Percentiles rank a stretch among this genome's conserved stretches.
phyloP scores from a whole-genome alignment of 1,140 invertebrate species.

The Papilio dardanus region DNA sequence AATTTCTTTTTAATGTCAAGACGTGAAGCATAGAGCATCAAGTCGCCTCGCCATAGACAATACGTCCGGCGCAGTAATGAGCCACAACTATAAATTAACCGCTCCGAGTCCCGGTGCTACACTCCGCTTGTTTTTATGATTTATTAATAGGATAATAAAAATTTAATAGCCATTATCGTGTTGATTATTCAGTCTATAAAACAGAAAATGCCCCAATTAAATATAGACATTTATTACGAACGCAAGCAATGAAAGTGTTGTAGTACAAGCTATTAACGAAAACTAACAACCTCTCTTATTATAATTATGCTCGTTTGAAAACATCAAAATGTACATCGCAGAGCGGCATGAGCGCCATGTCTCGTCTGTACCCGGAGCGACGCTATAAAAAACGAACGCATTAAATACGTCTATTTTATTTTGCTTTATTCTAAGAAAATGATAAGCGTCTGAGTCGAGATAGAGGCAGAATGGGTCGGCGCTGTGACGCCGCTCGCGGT shows the following conservation, averaged over 20 bases:
- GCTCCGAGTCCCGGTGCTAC: slow-evolving; percentile 33
- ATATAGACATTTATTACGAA: slow-evolving; percentile 67
- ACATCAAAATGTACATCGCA: slow-evolving; percentile 55
- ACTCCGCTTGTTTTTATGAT: slow-evolving; percentile 43
- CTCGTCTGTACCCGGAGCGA: slow-evolving; percentile 48
- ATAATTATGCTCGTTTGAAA: slow-evolving; percentile 64
- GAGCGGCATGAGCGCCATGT: no score
- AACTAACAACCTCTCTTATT: slow-evolving; percentile 63
- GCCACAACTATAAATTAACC: slow-evolving; percentile 20
- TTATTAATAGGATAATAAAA: slow-evolving; percentile 50
- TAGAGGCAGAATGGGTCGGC: slow-evolving; percentile 67
- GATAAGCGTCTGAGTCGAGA: slow-evolving; percentile 60
- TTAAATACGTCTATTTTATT: slow-evolving; percentile 62
- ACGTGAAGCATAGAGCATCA: slow-evolving; percentile 12
- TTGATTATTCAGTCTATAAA: slow-evolving; percentile 68
- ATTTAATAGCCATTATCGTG: slow-evolving; percentile 58
- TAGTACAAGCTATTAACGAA: slow-evolving; percentile 69
- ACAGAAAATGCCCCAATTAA: slow-evolving; percentile 65
- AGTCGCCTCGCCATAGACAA: slow-evolving; percentile 24
- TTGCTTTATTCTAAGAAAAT: slow-evolving; percentile 67
- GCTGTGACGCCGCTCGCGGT: slow-evolving; percentile 57
- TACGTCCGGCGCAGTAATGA: slow-evolving; percentile 30
- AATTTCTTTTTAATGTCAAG: slow-evolving; percentile 23
- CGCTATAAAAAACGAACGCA: slow-evolving; percentile 61
- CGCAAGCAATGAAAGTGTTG: slow-evolving; percentile 51